Conservation (phyloP, 2,888 invertebrate species). For the Philaethria dido region DNA sequence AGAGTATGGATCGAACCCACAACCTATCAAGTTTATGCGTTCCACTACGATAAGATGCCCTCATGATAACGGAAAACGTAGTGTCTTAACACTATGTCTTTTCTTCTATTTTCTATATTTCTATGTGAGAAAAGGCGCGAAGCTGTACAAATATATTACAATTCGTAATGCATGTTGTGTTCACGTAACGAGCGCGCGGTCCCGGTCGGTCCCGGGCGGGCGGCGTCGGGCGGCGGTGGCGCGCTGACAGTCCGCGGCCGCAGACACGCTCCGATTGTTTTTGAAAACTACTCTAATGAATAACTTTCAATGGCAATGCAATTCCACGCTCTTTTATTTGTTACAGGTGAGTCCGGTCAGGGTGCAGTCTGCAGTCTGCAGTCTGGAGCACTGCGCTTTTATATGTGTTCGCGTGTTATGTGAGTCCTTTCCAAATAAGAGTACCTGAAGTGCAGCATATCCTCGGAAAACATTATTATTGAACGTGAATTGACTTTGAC, state of each 20-base stretch:
- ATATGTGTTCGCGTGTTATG: background rate
- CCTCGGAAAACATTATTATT: no score
- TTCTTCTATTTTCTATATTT: no score
- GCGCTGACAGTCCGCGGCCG: constrained; percentile 13
- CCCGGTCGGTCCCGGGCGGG: background rate
- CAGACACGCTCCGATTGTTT: constrained; percentile 28
- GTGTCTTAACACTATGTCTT: no score
- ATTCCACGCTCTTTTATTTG: constrained; percentile 26
- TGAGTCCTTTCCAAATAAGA: background rate
- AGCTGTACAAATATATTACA: background rate
- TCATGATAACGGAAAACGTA: no score
- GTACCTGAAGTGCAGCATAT: background rate
- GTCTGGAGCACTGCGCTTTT: constrained; percentile 5
- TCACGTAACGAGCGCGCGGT: background rate
- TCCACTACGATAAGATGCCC: no score
- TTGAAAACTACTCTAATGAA: constrained; percentile 29
- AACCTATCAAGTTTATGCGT: no score
- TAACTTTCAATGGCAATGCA: constrained; percentile 27
- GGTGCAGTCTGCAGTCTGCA: background rate
- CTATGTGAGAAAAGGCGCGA: no score
- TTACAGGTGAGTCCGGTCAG: constrained; percentile 20
- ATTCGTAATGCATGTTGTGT: background rate
- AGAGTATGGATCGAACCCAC: no score
- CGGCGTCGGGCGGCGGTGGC: background rate
- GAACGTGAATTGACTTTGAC: no score